These are phyloP conservation scores for Pseudocheirus occidentalis DNA, from an alignment of 2,797 vertebrate species.

Conservation along the genomic window DNA sequence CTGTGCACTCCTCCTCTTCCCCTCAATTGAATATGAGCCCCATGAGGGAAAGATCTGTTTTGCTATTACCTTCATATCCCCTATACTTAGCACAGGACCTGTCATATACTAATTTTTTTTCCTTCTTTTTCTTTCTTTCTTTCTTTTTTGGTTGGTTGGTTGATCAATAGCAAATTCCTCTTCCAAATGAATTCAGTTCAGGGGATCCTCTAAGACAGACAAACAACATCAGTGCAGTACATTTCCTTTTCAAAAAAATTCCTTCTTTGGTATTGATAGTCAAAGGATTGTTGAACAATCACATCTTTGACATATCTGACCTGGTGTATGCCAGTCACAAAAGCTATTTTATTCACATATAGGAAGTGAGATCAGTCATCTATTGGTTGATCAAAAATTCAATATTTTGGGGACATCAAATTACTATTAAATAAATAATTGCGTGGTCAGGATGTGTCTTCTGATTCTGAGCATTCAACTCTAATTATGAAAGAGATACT, in stretches of 20 bases:
- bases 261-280: background rate
- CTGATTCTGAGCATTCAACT: background rate
- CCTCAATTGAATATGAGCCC: background rate
- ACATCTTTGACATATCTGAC: background rate
- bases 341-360: background rate
- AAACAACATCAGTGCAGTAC: background rate
- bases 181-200: background rate
- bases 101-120: background rate
- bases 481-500: background rate
- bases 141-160: background rate
- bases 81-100: background rate
- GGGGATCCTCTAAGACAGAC: background rate
- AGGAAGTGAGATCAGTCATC: background rate
- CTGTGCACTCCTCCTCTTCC: background rate
- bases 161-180: background rate
- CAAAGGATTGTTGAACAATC: background rate
- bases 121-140: no score
- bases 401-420: background rate
- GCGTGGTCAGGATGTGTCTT: background rate
- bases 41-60: background rate
- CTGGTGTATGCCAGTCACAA: background rate
- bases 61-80: background rate
- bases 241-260: background rate
- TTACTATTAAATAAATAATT: constrained; percentile 3
- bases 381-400: background rate